Evolutionary conservation across 2,797 vertebrate species (phyloP).

Genomic region (Chloroceryle inda): DNA sequence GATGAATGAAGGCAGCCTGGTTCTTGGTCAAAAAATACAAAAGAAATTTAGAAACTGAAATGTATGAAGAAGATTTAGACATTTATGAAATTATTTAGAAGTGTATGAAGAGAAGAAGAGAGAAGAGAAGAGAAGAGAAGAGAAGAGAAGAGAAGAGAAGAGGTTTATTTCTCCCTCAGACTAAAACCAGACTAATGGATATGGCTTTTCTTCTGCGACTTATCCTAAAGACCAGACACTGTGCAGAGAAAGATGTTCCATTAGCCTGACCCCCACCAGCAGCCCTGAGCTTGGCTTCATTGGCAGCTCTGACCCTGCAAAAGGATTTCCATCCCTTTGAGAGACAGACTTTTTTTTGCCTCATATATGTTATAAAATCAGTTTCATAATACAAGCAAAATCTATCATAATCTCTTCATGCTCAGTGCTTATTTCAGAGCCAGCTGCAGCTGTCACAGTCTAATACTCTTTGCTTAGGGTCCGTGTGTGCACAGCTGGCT

Average conservation of each 20-base stretch:
- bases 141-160: background rate
- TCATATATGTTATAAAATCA: constrained; percentile 70
- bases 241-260: background rate
- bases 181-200: background rate
- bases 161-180: background rate
- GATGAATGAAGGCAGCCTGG: background rate
- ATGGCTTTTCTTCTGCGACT: background rate
- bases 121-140: background rate
- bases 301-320: background rate
- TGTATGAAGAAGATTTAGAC: too few relatives aligned
- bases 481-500: constrained; percentile 78
- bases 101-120: background rate
- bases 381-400: constrained; percentile 78
- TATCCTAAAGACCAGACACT: background rate
- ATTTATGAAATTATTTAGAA: too few relatives aligned
- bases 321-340: constrained; percentile 54
- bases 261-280: background rate
- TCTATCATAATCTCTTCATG: constrained; percentile 77
- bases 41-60: background rate
- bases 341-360: constrained; percentile 33
- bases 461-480: constrained; percentile 76
- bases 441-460: constrained; percentile 77
- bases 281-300: background rate
- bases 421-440: constrained; percentile 70
- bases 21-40: background rate